Conservation (phyloP, 2,888 invertebrate genomes). For the Phragmatobia fuliginosa region DNA sequence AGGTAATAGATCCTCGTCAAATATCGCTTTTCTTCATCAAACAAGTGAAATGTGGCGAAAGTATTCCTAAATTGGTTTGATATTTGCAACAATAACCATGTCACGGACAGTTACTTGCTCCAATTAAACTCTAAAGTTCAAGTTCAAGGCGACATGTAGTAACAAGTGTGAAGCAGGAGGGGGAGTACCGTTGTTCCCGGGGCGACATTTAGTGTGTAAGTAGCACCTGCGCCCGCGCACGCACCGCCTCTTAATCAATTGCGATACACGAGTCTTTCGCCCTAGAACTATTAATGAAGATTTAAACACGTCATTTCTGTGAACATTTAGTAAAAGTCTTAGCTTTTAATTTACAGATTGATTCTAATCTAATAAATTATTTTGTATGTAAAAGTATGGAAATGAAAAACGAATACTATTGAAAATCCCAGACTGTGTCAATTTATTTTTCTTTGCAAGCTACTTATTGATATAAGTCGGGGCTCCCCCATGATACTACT, state of each 20-base stretch:
- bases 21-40: slow-evolving; percentile 7
- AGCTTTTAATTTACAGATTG: neutral
- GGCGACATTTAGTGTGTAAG: slow-evolving; percentile 22
- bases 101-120: slow-evolving; percentile 24
- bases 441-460: no score
- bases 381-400: no score
- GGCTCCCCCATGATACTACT: neutral
- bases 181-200: slow-evolving; percentile 32
- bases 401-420: neutral
- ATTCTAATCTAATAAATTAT: no score
- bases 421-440: neutral
- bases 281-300: neutral
- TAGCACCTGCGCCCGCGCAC: slow-evolving; percentile 9
- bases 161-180: slow-evolving; percentile 22
- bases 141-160: slow-evolving; percentile 36
- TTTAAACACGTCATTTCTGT: neutral
- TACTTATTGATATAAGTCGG: no score
- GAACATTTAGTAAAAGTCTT: neutral
- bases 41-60: slow-evolving; percentile 15
- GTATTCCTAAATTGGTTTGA: slow-evolving; percentile 23
- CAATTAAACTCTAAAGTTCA: slow-evolving; percentile 36
- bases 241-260: neutral
- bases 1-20: neutral
- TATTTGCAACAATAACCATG: slow-evolving; percentile 31
- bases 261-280: neutral